Conservation (phyloP, 92 coral and sea anemone genomes). For the Anthopleura xanthogrammica region DNA sequence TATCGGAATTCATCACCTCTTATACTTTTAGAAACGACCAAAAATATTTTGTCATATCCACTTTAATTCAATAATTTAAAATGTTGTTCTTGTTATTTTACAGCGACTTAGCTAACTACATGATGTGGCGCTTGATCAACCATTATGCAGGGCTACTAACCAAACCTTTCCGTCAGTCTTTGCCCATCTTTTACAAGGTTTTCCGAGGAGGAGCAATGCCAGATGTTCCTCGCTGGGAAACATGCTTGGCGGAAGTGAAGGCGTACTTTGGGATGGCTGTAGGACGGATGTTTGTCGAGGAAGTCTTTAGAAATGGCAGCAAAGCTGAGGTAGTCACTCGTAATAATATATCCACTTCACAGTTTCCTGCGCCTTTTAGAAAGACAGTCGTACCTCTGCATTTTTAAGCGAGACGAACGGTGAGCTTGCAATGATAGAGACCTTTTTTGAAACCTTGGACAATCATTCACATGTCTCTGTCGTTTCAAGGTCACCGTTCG, state of each 20-base stretch:
- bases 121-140: slow-evolving; percentile 66
- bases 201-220: neutral
- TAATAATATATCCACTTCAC: too few species aligned
- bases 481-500: too few species aligned
- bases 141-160: slow-evolving; percentile 43
- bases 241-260: slow-evolving; percentile 38
- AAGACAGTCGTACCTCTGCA: too few species aligned
- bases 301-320: slow-evolving; percentile 59
- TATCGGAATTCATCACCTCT: too few species aligned
- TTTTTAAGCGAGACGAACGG: too few species aligned
- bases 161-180: slow-evolving; percentile 36
- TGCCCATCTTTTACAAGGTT: slow-evolving; percentile 5
- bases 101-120: slow-evolving; percentile 60
- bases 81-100: neutral
- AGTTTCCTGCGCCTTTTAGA: too few species aligned
- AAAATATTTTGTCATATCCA: too few species aligned
- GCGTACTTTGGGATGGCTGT: slow-evolving; percentile 57
- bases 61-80: too few species aligned
- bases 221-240: slow-evolving; percentile 34
- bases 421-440: too few species aligned
- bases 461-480: too few species aligned
- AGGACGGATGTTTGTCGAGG: slow-evolving; percentile 69
- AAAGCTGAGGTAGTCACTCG: slow-evolving; percentile 41
- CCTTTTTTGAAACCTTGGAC: too few species aligned
- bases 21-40: too few species aligned